Evolutionary conservation across 1,140 invertebrate genomes (phyloP).

Genomic region (Solen grandis): DNA sequence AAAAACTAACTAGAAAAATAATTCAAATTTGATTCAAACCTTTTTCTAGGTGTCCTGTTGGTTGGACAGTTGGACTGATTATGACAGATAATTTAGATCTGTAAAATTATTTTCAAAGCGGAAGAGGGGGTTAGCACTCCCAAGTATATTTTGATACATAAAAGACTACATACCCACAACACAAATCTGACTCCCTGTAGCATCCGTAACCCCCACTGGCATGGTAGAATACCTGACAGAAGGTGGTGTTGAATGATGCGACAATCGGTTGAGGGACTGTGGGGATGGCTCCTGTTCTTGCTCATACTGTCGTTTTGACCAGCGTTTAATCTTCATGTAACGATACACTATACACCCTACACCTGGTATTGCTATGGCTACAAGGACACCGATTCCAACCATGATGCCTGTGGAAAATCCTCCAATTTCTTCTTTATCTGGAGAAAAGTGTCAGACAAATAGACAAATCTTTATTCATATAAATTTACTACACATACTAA

Average conservation of each 20-base stretch:
- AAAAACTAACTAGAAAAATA: too few species aligned
- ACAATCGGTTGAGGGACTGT: neutral
- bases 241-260: neutral
- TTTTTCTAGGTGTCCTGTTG: too few species aligned
- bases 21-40: too few species aligned
- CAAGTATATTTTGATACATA: too few species aligned
- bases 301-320: constrained; percentile 16
- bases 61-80: too few species aligned
- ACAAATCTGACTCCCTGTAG: constrained; percentile 34
- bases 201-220: neutral
- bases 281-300: neutral
- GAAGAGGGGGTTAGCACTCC: too few species aligned
- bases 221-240: constrained; percentile 35
- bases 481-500: too few species aligned
- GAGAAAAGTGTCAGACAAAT: too few species aligned
- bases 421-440: neutral
- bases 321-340: constrained; percentile 20
- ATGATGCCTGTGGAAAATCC: constrained; percentile 8
- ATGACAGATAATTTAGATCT: too few species aligned
- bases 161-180: constrained; percentile 45
- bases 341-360: constrained; percentile 5
- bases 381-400: constrained; percentile 9
- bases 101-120: too few species aligned
- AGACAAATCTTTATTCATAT: too few species aligned
- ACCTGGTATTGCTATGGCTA: constrained; percentile 10